Base-by-base conservation (phyloP, 2,888 invertebrate genomes). In the Eilema griseolum region DNA sequence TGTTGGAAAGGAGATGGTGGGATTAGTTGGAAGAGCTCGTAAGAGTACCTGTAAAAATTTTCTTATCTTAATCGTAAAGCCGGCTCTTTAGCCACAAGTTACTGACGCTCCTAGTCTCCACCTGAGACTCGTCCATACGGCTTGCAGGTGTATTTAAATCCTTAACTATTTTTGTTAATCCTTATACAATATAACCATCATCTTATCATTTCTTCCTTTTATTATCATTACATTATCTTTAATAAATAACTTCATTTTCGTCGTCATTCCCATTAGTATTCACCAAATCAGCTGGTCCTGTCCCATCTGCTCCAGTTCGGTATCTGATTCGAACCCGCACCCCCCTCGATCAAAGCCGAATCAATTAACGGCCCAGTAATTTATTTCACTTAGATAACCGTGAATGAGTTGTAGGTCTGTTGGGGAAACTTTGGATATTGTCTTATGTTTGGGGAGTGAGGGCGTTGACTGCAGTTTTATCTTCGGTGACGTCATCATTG, bases 281-380 rank as follows among this genome's bases (percentile, higher is more conserved):
- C 66, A 70, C 66, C 46, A 70, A 66, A 66, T 67, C 62, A 62
- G 66, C 66, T 70, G 66, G 56, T 70, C 31, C 26, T 33, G n/a
- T 62, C 61, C 61, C 71, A 65, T 66, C 65, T 68, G 64, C 65
- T 61, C 33, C 31, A 31, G 23, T 33, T 31, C 65, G 33, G 61
- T 64, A 69, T 69, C 69, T 16, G 69, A 69, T 69, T 59, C 28
- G 4, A 62, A 16, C 33, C 33, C 88, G 33, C 33, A 16, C 33
- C 88, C 89, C 88, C 86, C 83, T 80, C 72, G 78, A 82, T 85
- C 75, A 82, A 66, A 67, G 70, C 74, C 78, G 83, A 85, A 91
- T 92, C 91, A 91, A 92, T 91, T 92, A 90, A 88, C 85, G 70
- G 33, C 37, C 75, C 73, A 77, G 85, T 88, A 86, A 90, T 91